Base-by-base conservation (phyloP, 2,888 invertebrate genomes). In the Tuta absoluta region DNA sequence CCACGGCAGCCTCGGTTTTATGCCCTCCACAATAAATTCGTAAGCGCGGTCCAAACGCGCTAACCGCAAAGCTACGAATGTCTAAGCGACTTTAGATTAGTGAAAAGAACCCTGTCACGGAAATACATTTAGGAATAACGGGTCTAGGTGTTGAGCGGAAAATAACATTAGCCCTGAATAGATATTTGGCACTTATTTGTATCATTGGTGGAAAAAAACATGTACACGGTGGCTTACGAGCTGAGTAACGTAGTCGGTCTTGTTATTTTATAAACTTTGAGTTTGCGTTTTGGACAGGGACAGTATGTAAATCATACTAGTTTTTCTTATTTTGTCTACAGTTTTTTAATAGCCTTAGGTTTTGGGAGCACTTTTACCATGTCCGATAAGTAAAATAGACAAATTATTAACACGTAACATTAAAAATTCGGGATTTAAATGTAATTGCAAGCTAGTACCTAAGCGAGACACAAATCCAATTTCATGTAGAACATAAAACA, bases 31-130 rank as follows among this genome's bases (percentile, higher is more conserved):
- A 82, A 81, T 87, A 77, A 81, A 81, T 79, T 76, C 71, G 80
- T 84, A 83, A 86, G 80, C 79, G 82, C 78, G 75, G 78, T 79
- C 76, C 82, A 80, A 84, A 84, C 81, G 81, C 76, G 68, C 73
- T 56, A 74, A 87, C 87, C 88, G 75, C 87, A 87, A 79, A 78
- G 75, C 78, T 78, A 73, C 75, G 71, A 72, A 67, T 64, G 65
- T 68, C 68, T 68, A 67, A 66, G 57, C 57, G 45, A 48, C 58
- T 66, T 66, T 57, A 56, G 59, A 63, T 65, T 63, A 63, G 49
- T 53, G 45, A 48, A 59, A 28, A 59, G 38, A 59, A 59, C 59
- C 41, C 24, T 59, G 37, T 58, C 58, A 59, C 59, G 37, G 24
- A 59, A 45, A 19, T 41, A 23, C 48, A 49, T 62, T 59, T 17